These are phyloP conservation scores for Eublepharis macularius DNA, from an alignment of 2,113 vertebrate species.

Conservation along the genomic window DNA sequence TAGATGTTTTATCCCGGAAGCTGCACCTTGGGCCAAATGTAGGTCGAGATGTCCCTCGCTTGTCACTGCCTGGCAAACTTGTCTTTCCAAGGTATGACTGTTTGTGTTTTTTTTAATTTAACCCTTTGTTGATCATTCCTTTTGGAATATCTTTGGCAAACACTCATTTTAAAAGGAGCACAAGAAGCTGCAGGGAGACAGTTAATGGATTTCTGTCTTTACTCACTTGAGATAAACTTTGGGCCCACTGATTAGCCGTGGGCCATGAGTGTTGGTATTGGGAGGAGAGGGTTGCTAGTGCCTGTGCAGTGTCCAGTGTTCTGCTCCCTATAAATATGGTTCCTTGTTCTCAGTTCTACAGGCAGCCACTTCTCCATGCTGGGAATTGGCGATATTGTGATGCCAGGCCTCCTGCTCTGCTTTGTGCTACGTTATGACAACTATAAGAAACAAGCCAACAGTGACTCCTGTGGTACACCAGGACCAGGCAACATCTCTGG, in stretches of 20 bases:
- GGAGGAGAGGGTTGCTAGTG: not conserved
- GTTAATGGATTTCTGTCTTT: not conserved
- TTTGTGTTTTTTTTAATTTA: too few relatives aligned
- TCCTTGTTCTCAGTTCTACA: constrained; percentile 82
- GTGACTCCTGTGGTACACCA: constrained; percentile 79
- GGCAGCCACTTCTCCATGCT: constrained; percentile 99
- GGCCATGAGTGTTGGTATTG: not conserved
- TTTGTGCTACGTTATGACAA: constrained; percentile 98
- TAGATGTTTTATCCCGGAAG: constrained; percentile 96
- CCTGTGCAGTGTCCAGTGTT: too few relatives aligned
- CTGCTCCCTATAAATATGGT: not conserved
- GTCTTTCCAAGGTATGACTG: constrained; percentile 92
- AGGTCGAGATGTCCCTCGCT: constrained; percentile 93
- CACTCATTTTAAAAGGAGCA: not conserved
- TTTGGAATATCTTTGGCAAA: not conserved
- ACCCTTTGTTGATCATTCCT: not conserved
- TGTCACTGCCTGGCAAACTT: constrained; percentile 96
- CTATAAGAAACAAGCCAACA: constrained; percentile 95
- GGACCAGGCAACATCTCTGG: constrained; percentile 89
- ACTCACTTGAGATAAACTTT: not conserved
- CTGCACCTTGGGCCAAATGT: constrained; percentile 95
- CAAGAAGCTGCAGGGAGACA: not conserved
- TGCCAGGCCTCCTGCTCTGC: constrained; percentile 97
- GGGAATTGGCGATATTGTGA: constrained; percentile 98
- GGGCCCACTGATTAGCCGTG: rapidly evolving